A percentile compares a stretch with the other conserved stretches of the same genome.
Conservation (phyloP, 2,113 vertebrate species). For the Cottus gobio region DNA sequence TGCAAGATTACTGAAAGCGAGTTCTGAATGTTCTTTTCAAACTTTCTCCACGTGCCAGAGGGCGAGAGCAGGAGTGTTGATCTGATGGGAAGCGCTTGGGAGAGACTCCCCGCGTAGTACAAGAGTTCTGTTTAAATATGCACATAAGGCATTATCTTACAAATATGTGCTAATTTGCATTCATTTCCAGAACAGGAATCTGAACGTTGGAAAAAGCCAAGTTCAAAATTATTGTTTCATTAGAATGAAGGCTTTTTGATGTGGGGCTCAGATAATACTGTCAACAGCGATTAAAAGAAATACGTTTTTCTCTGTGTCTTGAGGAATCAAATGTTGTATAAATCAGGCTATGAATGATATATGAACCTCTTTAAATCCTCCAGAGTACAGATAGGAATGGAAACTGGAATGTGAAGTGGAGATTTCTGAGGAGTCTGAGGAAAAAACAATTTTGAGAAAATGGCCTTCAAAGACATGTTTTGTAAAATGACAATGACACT, state of each 20-base stretch:
- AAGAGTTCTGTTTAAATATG: neutral
- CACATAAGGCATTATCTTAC: neutral
- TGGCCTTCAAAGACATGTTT: neutral
- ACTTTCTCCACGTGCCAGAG: constrained; percentile 74
- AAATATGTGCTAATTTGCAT: neutral
- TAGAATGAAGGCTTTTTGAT: neutral
- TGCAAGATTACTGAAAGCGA: constrained; percentile 75
- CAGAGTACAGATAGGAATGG: neutral
- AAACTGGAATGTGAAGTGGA: neutral
- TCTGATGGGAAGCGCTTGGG: constrained; percentile 71
- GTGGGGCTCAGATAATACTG: neutral
- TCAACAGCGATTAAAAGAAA: neutral
- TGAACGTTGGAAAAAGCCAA: neutral
- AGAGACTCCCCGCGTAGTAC: constrained; percentile 53
- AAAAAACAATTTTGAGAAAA: neutral
- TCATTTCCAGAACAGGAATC: neutral
- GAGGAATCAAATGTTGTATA: neutral
- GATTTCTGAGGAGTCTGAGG: neutral
- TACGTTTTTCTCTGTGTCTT: neutral
- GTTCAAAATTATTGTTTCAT: too few species aligned
- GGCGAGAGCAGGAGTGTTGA: constrained; percentile 60
- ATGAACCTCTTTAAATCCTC: neutral
- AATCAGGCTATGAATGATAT: neutral
- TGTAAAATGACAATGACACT: neutral
- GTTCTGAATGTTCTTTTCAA: constrained; percentile 77